These are phyloP conservation scores for Brachyalestes nurse DNA, from an alignment of 2,797 vertebrate species.

Conservation along the genomic window DNA sequence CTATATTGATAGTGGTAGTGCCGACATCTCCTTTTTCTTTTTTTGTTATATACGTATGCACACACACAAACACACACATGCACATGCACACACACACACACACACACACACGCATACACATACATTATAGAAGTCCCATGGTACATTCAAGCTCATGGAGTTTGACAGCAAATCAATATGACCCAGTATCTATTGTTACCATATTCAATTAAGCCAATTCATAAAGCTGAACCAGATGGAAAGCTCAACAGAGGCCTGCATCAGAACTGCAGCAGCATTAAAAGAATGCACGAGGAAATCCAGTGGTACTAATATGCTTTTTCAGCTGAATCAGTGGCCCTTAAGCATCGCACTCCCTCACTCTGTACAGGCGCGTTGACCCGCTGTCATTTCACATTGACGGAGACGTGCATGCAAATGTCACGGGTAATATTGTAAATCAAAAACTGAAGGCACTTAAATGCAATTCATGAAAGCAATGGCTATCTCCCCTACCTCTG, in stretches of 20 bases:
- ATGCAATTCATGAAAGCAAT: slow-evolving; percentile 40
- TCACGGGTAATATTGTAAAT: slow-evolving; percentile 56
- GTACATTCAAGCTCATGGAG: slow-evolving; percentile 55
- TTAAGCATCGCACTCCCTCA: neutral
- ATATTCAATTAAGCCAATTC: slow-evolving; percentile 64
- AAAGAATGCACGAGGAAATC: slow-evolving; percentile 33
- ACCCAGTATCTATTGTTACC: slow-evolving; percentile 56
- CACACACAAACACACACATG: slow-evolving; percentile 34
- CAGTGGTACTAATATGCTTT: slow-evolving; percentile 37
- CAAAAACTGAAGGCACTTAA: slow-evolving; percentile 55
- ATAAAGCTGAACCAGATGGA: slow-evolving; percentile 56
- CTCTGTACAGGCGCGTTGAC: slow-evolving; percentile 33
- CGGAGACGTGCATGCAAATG: slow-evolving; percentile 44
- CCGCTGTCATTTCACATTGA: slow-evolving; percentile 38
- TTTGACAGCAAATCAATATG: slow-evolving; percentile 63
- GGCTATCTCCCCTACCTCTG: neutral
- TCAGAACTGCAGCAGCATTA: slow-evolving; percentile 30
- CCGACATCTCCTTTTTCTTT: slow-evolving; percentile 31
- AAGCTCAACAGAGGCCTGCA: slow-evolving; percentile 40
- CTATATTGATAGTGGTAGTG: slow-evolving; percentile 23
- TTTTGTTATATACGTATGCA: slow-evolving; percentile 24
- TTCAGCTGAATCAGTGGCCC: slow-evolving; percentile 43
- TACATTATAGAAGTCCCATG: slow-evolving; percentile 32
- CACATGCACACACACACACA: slow-evolving; percentile 25
- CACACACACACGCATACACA: slow-evolving; percentile 34